These are phyloP conservation scores for Polypterus senegalus DNA, from an alignment of 2,113 vertebrate genomes.

Conservation along the genomic window DNA sequence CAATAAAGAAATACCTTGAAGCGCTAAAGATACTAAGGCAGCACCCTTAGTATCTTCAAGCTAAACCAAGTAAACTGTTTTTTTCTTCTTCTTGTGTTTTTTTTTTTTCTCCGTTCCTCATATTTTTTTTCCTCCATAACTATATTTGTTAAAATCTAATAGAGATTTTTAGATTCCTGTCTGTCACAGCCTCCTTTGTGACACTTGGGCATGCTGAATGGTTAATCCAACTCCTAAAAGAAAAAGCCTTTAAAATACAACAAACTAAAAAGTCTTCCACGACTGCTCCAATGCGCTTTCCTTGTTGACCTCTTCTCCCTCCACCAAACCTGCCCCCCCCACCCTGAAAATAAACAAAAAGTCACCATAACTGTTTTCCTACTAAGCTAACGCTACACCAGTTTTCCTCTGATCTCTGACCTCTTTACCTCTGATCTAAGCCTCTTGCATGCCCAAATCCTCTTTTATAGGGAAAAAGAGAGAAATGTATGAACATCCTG, in stretches of 20 bases:
- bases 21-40: slow-evolving; percentile 78
- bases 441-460: slow-evolving; percentile 96
- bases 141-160: slow-evolving; percentile 53
- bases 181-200: slow-evolving; percentile 62
- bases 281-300: background rate
- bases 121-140: slow-evolving; percentile 61
- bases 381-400: slow-evolving; percentile 60
- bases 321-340: slow-evolving; percentile 32
- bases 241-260: background rate
- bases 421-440: slow-evolving; percentile 89
- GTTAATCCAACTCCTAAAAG: slow-evolving; percentile 57
- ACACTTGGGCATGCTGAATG: slow-evolving; percentile 74
- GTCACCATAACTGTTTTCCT: slow-evolving; percentile 60
- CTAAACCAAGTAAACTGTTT: slow-evolving; percentile 56
- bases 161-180: slow-evolving; percentile 59
- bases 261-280: background rate
- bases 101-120: slow-evolving; percentile 36
- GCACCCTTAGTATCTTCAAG: slow-evolving; percentile 77
- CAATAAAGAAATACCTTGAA: slow-evolving; percentile 75
- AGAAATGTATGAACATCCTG: slow-evolving; percentile 99
- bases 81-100: slow-evolving; percentile 32
- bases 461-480: slow-evolving; percentile 99
- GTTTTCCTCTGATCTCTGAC: slow-evolving; percentile 77
- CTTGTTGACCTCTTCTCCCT: slow-evolving; percentile 36
- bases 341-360: slow-evolving; percentile 14